These are phyloP conservation scores for Leuciscus idus DNA, from an alignment of 2,113 vertebrate species.

Conservation along the genomic window DNA sequence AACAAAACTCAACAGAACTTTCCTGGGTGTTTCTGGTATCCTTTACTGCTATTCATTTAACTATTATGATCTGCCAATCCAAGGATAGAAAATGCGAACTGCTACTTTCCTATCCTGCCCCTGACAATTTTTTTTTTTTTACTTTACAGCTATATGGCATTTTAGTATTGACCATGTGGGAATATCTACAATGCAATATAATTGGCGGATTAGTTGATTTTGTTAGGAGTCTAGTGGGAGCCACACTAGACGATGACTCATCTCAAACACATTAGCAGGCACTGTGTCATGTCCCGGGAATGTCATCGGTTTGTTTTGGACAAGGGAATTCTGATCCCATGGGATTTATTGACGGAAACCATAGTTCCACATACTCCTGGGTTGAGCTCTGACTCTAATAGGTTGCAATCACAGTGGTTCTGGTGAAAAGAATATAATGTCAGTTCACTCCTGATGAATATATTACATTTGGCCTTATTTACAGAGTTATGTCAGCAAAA, in stretches of 20 bases:
- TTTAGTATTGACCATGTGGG: conserved; percentile 9
- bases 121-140: too few relatives aligned
- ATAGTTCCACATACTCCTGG: conserved; percentile 20
- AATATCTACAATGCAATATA: conserved; percentile 33
- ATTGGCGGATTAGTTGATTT: conserved; percentile 45
- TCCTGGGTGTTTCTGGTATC: neutral
- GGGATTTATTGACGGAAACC: conserved; percentile 56
- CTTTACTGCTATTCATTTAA: neutral
- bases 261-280: conserved; percentile 48
- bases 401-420: conserved; percentile 9
- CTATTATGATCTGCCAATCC: neutral
- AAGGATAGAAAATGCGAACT: neutral
- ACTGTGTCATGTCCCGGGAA: conserved; percentile 48
- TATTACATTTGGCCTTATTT: neutral
- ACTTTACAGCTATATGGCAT: conserved; percentile 4
- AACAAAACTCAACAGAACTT: neutral
- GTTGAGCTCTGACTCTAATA: conserved; percentile 23
- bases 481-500: neutral
- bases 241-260: conserved; percentile 44
- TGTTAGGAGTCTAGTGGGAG: conserved; percentile 29
- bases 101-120: neutral
- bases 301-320: conserved; percentile 55
- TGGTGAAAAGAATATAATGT: neutral
- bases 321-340: conserved; percentile 52
- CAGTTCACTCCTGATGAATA: neutral